These are phyloP conservation scores for Dinomys branickii DNA, from an alignment of 2,113 vertebrate species.

Conservation along the genomic window DNA sequence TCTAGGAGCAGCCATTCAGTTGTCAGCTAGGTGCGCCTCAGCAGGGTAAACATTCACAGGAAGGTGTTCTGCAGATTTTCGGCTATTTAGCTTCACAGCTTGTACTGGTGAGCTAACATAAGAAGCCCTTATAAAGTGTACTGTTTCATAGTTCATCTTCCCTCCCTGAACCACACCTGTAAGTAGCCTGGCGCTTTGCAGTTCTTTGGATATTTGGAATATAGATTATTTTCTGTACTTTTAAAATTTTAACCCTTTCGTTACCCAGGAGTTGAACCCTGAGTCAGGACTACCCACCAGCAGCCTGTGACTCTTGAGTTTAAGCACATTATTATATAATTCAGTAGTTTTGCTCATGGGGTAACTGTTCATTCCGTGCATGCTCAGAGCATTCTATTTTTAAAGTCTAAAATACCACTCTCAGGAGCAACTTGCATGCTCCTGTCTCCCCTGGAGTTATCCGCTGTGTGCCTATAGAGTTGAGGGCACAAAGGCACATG, in stretches of 20 bases:
- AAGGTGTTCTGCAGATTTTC: not conserved
- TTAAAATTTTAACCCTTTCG: not conserved
- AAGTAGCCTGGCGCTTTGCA: not conserved
- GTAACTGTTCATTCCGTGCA: not conserved
- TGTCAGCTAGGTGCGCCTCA: not conserved
- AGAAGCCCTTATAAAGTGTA: not conserved
- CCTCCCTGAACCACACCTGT: not conserved
- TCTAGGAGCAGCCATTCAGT: not conserved
- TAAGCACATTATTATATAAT: not conserved
- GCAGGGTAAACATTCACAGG: not conserved
- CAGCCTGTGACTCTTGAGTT: not conserved
- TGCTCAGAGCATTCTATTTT: constrained; percentile 15
- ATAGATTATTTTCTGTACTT: too few relatives aligned
- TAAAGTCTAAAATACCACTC: not conserved
- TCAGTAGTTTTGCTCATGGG: not conserved
- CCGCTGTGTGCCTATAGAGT: fast-evolving
- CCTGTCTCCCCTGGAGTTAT: not conserved
- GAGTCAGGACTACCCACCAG: not conserved
- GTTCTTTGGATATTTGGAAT: not conserved
- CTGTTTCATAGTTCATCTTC: fast-evolving
- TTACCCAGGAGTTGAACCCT: not conserved
- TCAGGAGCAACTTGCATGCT: not conserved
- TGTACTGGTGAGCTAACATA: not conserved
- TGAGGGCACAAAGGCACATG: fast-evolving
- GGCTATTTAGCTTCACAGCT: not conserved